These are phyloP conservation scores for Anhinga rufa DNA, from an alignment of 2,113 vertebrate genomes.

Conservation along the genomic window DNA sequence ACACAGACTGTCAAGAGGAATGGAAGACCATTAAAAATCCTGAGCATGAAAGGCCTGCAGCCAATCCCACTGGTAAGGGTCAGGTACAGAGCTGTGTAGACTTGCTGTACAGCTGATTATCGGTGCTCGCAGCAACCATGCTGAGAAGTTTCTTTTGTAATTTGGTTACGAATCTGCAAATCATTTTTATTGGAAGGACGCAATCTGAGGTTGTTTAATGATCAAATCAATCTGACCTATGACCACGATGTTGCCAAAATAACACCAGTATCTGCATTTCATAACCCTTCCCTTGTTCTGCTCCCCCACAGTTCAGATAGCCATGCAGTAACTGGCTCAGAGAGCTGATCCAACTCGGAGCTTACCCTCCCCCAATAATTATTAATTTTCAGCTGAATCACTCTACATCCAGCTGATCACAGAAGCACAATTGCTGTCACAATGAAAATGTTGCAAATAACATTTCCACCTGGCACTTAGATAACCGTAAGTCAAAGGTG, in stretches of 20 bases:
- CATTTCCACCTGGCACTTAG: not conserved
- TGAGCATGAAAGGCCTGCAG: not conserved
- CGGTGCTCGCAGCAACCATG: not conserved
- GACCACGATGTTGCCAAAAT: not conserved
- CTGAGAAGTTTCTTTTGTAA: not conserved
- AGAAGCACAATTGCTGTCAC: not conserved
- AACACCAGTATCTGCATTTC: not conserved
- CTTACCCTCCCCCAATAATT: not conserved
- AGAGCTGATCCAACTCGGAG: not conserved
- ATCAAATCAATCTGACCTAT: not conserved
- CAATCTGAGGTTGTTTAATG: not conserved
- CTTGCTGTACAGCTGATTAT: not conserved
- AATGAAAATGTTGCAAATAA: not conserved
- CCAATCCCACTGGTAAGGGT: not conserved
- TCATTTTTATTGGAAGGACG: not conserved
- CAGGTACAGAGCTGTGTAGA: not conserved
- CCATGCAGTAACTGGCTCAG: not conserved
- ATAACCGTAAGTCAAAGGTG: not conserved
- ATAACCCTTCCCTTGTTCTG: not conserved
- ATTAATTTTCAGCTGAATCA: not conserved
- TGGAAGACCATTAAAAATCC: not conserved
- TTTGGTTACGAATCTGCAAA: not conserved
- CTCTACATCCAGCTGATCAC: not conserved
- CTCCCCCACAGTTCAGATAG: not conserved
- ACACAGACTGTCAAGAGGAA: not conserved